A percentile compares a stretch with the other conserved stretches of the same genome.
phyloP scores from a whole-genome alignment of 1,140 invertebrate species.

The Lepidurus apus region DNA sequence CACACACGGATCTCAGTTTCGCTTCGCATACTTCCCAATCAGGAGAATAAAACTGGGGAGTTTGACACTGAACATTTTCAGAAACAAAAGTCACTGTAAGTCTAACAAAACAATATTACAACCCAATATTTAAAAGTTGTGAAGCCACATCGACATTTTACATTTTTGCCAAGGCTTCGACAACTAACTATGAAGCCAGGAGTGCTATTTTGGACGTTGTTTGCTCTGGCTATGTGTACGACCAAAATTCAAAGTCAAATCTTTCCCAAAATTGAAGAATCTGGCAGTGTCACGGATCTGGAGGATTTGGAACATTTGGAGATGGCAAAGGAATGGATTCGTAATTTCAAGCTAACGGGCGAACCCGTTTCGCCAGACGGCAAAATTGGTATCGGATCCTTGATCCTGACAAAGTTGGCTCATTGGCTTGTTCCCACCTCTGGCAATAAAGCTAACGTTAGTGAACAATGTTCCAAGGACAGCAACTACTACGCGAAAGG shows the following conservation, averaged over 20 bases:
- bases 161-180: too few species aligned
- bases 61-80: too few species aligned
- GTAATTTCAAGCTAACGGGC: neutral
- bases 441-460: conserved; percentile 24
- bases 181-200: neutral
- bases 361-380: neutral
- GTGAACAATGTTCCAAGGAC: conserved; percentile 30
- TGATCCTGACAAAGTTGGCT: neutral
- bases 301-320: neutral
- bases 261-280: neutral
- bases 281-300: neutral
- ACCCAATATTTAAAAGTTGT: too few species aligned
- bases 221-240: neutral
- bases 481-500: conserved; percentile 20
- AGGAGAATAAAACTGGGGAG: too few species aligned
- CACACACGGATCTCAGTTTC: too few species aligned
- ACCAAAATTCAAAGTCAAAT: neutral
- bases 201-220: neutral
- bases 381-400: neutral
- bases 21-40: too few species aligned
- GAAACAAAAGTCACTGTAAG: too few species aligned
- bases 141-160: too few species aligned
- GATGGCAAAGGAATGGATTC: neutral
- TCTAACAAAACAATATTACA: too few species aligned
- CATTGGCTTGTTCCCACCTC: neutral